These are phyloP conservation scores for Tachycineta bicolor DNA, from an alignment of 2,113 vertebrate species.

Conservation along the genomic window DNA sequence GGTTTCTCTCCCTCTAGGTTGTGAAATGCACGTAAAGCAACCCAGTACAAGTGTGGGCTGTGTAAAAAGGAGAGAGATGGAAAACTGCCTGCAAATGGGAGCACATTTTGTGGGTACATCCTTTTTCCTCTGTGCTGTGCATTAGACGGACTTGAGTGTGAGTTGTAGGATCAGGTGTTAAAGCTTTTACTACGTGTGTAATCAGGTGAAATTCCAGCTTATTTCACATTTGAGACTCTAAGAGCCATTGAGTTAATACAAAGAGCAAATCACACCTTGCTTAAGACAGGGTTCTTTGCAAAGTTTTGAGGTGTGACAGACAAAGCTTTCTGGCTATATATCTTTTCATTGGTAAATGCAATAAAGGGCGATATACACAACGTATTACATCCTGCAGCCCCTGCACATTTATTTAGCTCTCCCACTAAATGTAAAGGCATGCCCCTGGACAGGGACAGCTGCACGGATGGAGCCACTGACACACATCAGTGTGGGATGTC, in stretches of 20 bases:
- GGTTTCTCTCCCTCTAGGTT: neutral
- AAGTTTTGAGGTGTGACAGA: neutral
- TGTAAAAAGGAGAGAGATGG: neutral
- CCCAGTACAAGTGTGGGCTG: neutral
- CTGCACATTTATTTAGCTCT: neutral
- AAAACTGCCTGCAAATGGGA: neutral
- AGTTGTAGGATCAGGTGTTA: neutral
- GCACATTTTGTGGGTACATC: neutral
- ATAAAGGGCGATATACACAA: neutral
- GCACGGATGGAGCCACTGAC: neutral
- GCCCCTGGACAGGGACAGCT: neutral
- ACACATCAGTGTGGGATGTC: neutral
- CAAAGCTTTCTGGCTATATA: rapidly evolving
- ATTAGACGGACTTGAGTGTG: neutral
- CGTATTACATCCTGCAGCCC: neutral
- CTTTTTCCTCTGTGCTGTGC: neutral
- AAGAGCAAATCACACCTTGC: neutral
- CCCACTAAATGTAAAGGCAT: neutral
- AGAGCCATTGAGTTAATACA: neutral
- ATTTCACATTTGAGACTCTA: neutral
- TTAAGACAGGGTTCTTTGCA: neutral
- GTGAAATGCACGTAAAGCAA: neutral
- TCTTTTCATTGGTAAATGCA: neutral
- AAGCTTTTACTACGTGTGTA: neutral
- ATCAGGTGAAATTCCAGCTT: neutral